Percentiles rank a stretch among this genome's conserved stretches.
phyloP scores from a whole-genome alignment of 2,888 invertebrate species.

The Agrochola lota region DNA sequence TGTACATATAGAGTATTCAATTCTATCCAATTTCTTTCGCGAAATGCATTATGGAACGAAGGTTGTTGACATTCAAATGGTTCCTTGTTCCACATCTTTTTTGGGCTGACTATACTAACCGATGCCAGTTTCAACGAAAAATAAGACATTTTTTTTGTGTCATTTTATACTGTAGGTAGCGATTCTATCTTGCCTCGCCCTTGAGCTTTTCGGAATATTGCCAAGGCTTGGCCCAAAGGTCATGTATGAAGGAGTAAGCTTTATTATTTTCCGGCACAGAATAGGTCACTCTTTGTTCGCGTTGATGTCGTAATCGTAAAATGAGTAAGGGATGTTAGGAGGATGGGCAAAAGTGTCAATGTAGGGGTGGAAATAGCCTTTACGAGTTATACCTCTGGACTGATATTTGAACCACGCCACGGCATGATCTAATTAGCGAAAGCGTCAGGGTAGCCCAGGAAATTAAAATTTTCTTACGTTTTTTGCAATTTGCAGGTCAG shows the following conservation, averaged over 20 bases:
- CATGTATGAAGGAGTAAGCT: slow-evolving; percentile 31
- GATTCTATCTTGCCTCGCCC: slow-evolving; percentile 8
- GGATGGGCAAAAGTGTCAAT: neutral
- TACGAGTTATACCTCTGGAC: no score
- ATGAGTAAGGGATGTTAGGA: slow-evolving; percentile 6
- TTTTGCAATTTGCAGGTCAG: no score
- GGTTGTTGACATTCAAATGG: neutral
- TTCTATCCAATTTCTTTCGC: no score
- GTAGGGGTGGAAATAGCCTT: neutral
- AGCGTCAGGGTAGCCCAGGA: no score
- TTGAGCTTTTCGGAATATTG: slow-evolving; percentile 49
- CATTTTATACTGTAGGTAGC: slow-evolving; percentile 1
- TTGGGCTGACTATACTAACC: neutral
- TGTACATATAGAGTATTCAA: no score
- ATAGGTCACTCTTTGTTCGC: slow-evolving; percentile 41
- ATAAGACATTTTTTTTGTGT: slow-evolving; percentile 38
- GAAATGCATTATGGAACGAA: neutral
- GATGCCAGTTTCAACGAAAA: slow-evolving; percentile 24
- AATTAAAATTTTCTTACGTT: no score
- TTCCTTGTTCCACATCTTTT: neutral
- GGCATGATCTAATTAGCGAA: no score
- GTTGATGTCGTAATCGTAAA: slow-evolving; percentile 15
- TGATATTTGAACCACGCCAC: no score
- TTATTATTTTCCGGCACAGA: slow-evolving; percentile 27
- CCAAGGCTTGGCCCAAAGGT: slow-evolving; percentile 47